A percentile compares a stretch with the other conserved stretches of the same genome.
phyloP scores from a whole-genome alignment of 2,113 vertebrate species.

The Fregetta grallaria region DNA sequence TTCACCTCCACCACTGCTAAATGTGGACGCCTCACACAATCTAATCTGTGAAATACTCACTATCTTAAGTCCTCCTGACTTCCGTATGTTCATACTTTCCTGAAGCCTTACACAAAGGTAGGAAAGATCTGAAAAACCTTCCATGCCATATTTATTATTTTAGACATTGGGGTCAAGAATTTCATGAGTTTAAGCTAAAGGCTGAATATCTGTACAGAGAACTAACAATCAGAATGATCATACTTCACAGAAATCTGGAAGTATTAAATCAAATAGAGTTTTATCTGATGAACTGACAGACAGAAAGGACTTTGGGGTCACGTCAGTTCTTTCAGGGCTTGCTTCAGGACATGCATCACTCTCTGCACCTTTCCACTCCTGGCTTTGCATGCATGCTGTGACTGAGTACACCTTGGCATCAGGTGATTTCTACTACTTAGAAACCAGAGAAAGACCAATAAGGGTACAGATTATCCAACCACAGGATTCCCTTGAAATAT shows the following conservation, averaged over 20 bases:
- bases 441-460: neutral
- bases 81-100: neutral
- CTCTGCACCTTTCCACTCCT: neutral
- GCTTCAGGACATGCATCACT: neutral
- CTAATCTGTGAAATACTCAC: neutral
- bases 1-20: neutral
- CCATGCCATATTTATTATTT: neutral
- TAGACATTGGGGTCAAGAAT: neutral
- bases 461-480: neutral
- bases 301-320: neutral
- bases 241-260: neutral
- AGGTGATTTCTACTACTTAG: neutral
- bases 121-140: neutral
- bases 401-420: neutral
- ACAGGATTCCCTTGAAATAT: neutral
- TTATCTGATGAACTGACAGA: neutral
- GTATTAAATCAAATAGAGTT: neutral
- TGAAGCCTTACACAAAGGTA: neutral
- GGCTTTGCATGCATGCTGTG: neutral
- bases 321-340: neutral
- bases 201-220: neutral
- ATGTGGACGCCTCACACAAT: neutral
- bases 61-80: neutral
- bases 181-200: neutral
- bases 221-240: neutral